Percentiles rank a stretch among this genome's conserved stretches.
Evolutionary conservation across 1,140 invertebrate genomes (phyloP).

Genomic region (Sarcophaga bullata): DNA sequence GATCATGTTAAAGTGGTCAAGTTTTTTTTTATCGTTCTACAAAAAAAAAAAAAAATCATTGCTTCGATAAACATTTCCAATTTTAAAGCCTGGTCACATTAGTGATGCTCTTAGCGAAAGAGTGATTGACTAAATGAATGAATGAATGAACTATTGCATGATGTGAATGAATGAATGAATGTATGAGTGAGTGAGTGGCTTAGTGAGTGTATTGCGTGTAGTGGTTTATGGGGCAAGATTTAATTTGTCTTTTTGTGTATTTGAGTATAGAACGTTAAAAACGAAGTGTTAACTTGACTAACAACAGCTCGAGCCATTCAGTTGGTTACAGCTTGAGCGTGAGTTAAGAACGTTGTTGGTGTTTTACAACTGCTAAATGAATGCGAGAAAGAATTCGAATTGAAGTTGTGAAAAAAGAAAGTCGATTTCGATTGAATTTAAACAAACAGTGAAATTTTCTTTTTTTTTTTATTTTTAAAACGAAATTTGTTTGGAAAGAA

Average conservation of each 20-base stretch:
- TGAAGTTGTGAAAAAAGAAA: background rate
- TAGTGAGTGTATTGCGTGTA: background rate
- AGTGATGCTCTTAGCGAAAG: background rate
- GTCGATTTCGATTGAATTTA: background rate
- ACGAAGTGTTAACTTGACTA: conserved; percentile 44
- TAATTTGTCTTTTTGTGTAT: background rate
- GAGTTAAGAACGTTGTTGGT: conserved; percentile 54
- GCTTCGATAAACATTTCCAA: background rate
- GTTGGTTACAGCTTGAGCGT: conserved; percentile 57
- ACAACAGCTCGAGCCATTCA: conserved; percentile 47
- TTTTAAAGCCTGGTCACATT: background rate
- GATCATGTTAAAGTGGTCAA: conserved; percentile 17
- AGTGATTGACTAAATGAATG: background rate
- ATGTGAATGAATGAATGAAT: background rate
- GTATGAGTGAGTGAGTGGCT: background rate
- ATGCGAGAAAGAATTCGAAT: too few relatives aligned
- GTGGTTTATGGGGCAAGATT: background rate
- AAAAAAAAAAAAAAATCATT: background rate
- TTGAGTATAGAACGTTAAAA: conserved; percentile 27
- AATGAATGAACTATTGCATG: background rate
- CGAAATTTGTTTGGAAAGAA: background rate
- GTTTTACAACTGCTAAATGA: background rate
- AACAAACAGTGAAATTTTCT: conserved; percentile 17
- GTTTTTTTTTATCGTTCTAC: background rate
- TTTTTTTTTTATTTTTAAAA: background rate